phyloP scores from a whole-genome alignment of 2,113 vertebrate species.

The Tiliqua scincoides region DNA sequence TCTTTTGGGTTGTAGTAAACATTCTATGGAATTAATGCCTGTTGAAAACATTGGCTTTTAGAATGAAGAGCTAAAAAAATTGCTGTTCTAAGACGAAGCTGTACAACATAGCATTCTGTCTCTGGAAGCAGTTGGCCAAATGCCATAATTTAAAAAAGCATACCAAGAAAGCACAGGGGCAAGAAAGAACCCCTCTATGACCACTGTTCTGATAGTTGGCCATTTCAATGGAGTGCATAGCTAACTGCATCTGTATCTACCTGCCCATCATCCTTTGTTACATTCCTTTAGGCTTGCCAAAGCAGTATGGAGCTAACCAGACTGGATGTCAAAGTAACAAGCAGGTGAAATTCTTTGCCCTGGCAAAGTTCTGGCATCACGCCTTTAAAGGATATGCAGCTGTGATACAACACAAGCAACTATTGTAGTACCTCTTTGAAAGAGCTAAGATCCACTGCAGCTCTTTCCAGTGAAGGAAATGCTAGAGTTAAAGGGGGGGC shows the following conservation, averaged over 20 bases:
- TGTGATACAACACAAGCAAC: not conserved
- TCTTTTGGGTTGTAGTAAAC: not conserved
- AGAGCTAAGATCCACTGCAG: not conserved
- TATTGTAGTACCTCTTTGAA: not conserved
- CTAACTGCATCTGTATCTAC: not conserved
- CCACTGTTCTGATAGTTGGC: not conserved
- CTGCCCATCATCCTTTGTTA: too few relatives aligned
- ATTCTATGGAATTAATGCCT: not conserved
- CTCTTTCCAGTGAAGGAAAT: not conserved
- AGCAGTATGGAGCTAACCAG: not conserved
- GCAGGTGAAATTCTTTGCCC: not conserved
- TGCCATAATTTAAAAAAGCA: not conserved
- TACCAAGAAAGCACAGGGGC: not conserved
- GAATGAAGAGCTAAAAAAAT: not conserved
- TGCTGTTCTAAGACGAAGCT: not conserved
- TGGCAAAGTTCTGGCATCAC: too few relatives aligned
- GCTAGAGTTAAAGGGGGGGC: not conserved
- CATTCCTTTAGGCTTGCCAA: not conserved
- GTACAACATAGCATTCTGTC: not conserved
- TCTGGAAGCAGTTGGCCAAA: not conserved
- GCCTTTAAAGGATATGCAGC: too few relatives aligned
- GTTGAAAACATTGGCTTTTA: not conserved
- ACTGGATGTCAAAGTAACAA: not conserved
- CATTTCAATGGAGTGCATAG: not conserved
- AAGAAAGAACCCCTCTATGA: not conserved